Conservation (phyloP, 2,797 vertebrate genomes). For the Falco cherrug region DNA sequence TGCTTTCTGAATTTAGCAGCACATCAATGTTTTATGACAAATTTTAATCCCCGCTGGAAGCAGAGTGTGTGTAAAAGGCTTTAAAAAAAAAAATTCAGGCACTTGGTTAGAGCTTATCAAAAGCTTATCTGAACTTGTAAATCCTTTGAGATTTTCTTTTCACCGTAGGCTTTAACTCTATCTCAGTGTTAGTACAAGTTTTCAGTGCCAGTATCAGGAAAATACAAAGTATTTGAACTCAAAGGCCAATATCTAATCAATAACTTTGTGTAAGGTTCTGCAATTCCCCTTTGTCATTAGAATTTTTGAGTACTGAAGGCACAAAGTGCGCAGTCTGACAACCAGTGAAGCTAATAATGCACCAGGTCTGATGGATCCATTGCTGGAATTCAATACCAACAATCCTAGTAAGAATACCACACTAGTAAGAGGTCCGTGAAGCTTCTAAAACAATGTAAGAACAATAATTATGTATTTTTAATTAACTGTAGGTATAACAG, state of each 20-base stretch:
- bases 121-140: slow-evolving; percentile 61
- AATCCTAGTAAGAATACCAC: background rate
- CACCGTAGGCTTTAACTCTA: background rate
- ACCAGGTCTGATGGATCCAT: background rate
- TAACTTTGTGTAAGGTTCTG: background rate
- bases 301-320: background rate
- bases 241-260: background rate
- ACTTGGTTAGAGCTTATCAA: slow-evolving; percentile 39
- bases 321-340: background rate
- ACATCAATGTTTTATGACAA: slow-evolving; percentile 47
- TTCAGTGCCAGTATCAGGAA: background rate
- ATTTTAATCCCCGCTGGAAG: slow-evolving; percentile 35
- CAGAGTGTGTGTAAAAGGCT: slow-evolving; percentile 15
- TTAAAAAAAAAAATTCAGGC: background rate
- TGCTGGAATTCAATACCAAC: background rate
- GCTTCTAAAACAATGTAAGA: background rate
- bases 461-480: background rate
- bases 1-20: slow-evolving; percentile 34
- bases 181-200: background rate
- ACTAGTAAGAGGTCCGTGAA: background rate
- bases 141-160: slow-evolving; percentile 29
- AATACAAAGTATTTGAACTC: background rate
- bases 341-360: background rate
- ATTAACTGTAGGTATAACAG: background rate
- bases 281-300: background rate